Base-by-base conservation (phyloP, 2,888 invertebrate genomes). In the Lagria hirta region DNA sequence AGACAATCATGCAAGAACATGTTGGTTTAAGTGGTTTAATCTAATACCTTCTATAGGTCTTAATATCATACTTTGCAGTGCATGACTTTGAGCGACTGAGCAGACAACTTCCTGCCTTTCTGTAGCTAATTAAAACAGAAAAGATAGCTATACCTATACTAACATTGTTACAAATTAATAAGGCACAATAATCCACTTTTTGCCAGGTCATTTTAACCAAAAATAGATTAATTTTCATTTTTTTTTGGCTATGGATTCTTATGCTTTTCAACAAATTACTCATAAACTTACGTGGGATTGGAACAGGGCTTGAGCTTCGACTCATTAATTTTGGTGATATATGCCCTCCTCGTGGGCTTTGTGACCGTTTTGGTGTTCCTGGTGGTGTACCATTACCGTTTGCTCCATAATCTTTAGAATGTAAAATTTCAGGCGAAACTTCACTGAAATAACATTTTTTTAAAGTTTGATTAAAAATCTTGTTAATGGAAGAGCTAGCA, bases 331-430 rank as follows among this genome's bases (percentile, higher is more conserved):
- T 73, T 6, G 76, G 73, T 14, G 76, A 76, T n/a, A 62, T 51
- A 44, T 70, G 69, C 43, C 69, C 70, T 55, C 70, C 71, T 54
- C 74, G 72, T 3, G 78, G 77, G 47, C 77, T 77, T 17, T 73
- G 75, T 43, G 74, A 74, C 52, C 76, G 60, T 33, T 77, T 75
- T 3, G 83, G 83, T 1, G 84, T 84, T 28, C 81, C 80, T 2
- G 84, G 83, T 3, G 84, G 84, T 0, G 85, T 86, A 17, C 83
- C 83, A 66, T 88, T 88, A 2, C 87, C 88, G 71, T 88, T 89
- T n/a, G 83, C 1, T 84, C 84, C 64, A 21, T 35, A 23, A 5
- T 35, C 34, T 22, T 18, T 33, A 1, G 38, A 33, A n/a, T n/a
- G n/a, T 4, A 24, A 33, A 24, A 17, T 12, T 2, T 34, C 44